Evolutionary conservation across 1,140 invertebrate genomes (phyloP).

Genomic region (Drosophila teissieri): DNA sequence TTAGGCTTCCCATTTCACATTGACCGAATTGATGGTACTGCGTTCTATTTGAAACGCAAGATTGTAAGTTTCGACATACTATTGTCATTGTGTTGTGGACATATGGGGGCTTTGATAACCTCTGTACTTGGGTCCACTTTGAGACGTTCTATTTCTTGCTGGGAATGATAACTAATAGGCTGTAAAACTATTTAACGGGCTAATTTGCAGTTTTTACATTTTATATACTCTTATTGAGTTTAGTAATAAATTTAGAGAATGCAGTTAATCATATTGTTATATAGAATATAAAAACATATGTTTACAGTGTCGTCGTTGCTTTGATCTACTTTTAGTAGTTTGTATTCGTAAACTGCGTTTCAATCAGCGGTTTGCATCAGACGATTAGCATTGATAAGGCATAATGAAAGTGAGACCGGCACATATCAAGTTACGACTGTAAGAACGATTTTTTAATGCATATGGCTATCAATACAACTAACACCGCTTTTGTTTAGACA

Average conservation of each 20-base stretch:
- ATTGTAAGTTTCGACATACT: background rate
- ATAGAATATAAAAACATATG: background rate
- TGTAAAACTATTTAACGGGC: background rate
- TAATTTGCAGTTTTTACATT: too few relatives aligned
- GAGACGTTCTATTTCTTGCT: background rate
- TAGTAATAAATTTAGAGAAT: too few relatives aligned
- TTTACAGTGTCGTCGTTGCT: background rate
- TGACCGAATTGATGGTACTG: constrained; percentile 11
- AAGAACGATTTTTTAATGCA: background rate
- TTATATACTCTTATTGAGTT: too few relatives aligned
- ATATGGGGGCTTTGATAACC: constrained; percentile 8
- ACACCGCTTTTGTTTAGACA: too few relatives aligned
- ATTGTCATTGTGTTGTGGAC: background rate
- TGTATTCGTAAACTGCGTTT: background rate
- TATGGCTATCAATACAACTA: background rate
- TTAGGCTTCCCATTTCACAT: background rate
- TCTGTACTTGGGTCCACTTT: background rate
- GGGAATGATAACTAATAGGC: too few relatives aligned
- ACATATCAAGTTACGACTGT: constrained; percentile 3
- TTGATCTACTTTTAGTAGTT: constrained; percentile 1
- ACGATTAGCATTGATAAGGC: constrained; percentile 7
- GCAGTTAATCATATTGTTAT: too few relatives aligned
- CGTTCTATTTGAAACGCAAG: constrained; percentile 4
- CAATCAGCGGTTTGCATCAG: background rate
- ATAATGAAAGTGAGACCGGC: constrained; percentile 1